Evolutionary conservation across 2,888 invertebrate species (phyloP), one percentile per base, ranked within the genome.

Genomic region (Cephus spinipes): DNA sequence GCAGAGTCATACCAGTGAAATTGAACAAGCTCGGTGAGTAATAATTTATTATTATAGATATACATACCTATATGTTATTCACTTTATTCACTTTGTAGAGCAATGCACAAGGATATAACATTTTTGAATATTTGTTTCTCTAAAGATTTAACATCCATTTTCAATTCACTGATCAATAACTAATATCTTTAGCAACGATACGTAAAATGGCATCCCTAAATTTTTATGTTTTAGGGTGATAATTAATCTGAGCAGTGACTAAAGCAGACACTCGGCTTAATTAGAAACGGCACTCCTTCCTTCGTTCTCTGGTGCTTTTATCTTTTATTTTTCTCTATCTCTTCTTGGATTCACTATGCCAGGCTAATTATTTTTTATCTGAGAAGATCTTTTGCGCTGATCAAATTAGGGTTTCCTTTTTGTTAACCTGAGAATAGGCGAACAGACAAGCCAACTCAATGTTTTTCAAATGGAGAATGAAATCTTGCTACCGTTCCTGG

Each of bases 1-100:
- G 0, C 94, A 95, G 86, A 95, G 94, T 76, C 94, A 94, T 80
- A 95, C 95, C 3, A 95, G 95, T 77, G 97, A 97, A 88, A 93
- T 96, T 15, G 94, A 95, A 85, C 95, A 96, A 93, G 94, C 95
- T 1, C 93, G 94, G 95, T 95, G 91, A 93, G 93, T 90, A 15
- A n/a, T 33, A 68, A 69, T 33, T 69, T n/a, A 15, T 30, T 32
- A 36, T 35, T 35, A 35, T 35, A 3, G 35, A 12, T 12, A 2
- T 79, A 11, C 12, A 68, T 71, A 40, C 40, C 4, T 78, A 15
- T n/a, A 15, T 32, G 55, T 55, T 23, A 55, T 23, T 23, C 9
- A 23, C 23, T 23, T 55, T 40, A 15, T 55, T 23, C 23, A 55
- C 55, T 55, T 23, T 40, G 6, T 15, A 40, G 15, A 40, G 6